A percentile compares a stretch with the other conserved stretches of the same genome.
Evolutionary conservation across 2,888 invertebrate genomes (phyloP).

Genomic region (Ophioninae sp.): DNA sequence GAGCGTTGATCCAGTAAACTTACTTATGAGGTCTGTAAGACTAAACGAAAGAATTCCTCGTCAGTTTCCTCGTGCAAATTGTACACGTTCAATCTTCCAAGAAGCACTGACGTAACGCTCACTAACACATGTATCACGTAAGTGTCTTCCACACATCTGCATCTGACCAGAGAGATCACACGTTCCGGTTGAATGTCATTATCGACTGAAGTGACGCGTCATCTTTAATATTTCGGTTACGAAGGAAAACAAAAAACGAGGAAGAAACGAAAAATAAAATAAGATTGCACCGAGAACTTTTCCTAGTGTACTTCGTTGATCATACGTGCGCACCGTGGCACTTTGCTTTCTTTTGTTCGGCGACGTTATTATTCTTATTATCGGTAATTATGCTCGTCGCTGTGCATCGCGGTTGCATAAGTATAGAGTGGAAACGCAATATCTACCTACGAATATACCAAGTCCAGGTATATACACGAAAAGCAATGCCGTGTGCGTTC

Average conservation of each 20-base stretch:
- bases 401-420: constrained; percentile 57
- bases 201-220: constrained; percentile 3
- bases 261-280: background rate
- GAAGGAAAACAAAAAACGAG: constrained; percentile 9
- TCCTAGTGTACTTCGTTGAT: constrained; percentile 15
- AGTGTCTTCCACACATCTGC: background rate
- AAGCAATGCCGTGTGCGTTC: constrained; percentile 1
- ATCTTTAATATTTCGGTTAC: constrained; percentile 1
- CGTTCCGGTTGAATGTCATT: constrained; percentile 26
- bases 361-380: constrained; percentile 37
- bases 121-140: background rate
- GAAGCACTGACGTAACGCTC: constrained; percentile 32
- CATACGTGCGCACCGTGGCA: background rate
- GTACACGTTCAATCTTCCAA: constrained; percentile 29
- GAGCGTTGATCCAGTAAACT: background rate
- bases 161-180: constrained; percentile 8
- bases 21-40: constrained; percentile 2
- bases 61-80: background rate
- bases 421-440: constrained; percentile 43
- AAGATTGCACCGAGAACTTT: background rate
- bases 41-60: constrained; percentile 25
- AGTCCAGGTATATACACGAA: constrained; percentile 1
- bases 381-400: constrained; percentile 46
- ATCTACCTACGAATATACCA: constrained; percentile 48
- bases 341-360: constrained; percentile 50